These are phyloP conservation scores for Noctilio leporinus DNA, from an alignment of 2,113 vertebrate genomes.

Conservation along the genomic window DNA sequence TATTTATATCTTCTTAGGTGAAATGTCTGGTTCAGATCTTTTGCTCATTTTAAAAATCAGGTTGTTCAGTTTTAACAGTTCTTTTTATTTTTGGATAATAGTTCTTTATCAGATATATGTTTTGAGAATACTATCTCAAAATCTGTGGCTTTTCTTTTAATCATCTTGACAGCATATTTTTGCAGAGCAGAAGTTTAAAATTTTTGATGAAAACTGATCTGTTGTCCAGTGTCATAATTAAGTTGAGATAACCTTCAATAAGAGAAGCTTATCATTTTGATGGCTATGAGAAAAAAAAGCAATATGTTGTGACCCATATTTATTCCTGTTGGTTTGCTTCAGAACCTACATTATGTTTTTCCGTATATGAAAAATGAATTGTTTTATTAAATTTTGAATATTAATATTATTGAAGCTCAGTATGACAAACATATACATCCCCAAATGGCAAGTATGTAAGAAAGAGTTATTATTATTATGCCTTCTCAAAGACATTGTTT, in stretches of 20 bases:
- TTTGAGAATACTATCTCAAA: not conserved
- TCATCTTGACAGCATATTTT: not conserved
- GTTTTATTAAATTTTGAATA: slow-evolving; percentile 41
- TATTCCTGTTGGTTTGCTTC: not conserved
- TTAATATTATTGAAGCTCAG: too few relatives aligned
- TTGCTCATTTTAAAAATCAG: too few relatives aligned
- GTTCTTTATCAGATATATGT: not conserved
- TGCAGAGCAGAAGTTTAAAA: not conserved
- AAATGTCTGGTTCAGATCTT: not conserved
- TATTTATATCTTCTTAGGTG: not conserved
- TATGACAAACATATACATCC: not conserved
- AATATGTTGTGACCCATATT: not conserved
- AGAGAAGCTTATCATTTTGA: not conserved
- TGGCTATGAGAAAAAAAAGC: not conserved
- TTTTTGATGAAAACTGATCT: not conserved
- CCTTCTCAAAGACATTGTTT: not conserved
- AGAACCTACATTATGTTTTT: not conserved
- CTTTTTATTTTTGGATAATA: not conserved
- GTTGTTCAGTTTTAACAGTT: too few relatives aligned
- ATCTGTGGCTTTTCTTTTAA: not conserved
- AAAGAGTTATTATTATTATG: slow-evolving; percentile 26
- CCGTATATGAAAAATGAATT: not conserved
- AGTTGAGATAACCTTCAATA: not conserved
- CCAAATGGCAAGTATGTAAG: not conserved
- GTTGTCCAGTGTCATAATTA: not conserved